These are phyloP conservation scores for Urosaurus nigricauda DNA, from an alignment of 2,797 vertebrate species.

Conservation along the genomic window DNA sequence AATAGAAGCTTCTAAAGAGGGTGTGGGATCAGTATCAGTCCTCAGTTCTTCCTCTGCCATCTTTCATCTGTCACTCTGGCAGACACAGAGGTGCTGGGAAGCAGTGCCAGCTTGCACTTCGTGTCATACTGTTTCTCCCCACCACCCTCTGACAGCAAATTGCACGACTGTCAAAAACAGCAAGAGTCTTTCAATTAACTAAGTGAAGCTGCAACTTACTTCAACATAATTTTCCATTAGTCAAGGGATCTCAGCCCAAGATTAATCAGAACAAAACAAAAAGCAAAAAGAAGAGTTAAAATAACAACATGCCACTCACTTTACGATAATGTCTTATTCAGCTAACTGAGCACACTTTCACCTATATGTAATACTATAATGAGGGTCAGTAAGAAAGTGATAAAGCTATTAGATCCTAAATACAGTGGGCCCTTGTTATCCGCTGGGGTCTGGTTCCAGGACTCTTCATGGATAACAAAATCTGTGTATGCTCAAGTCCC, in stretches of 20 bases:
- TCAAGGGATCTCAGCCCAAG: slow-evolving; percentile 32
- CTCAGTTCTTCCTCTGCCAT: slow-evolving; percentile 57
- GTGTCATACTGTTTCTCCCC: neutral
- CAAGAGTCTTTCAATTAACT: slow-evolving; percentile 39
- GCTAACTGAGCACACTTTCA: neutral
- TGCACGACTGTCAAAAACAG: slow-evolving; percentile 28
- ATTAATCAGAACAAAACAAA: neutral
- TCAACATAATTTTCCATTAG: slow-evolving; percentile 45
- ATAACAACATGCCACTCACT: slow-evolving; percentile 24
- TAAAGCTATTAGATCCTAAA: too few relatives aligned
- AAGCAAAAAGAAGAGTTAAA: neutral
- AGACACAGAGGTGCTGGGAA: slow-evolving; percentile 42
- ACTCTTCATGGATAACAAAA: too few relatives aligned
- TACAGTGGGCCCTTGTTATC: too few relatives aligned
- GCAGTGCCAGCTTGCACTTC: slow-evolving; percentile 51
- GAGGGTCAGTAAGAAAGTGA: neutral
- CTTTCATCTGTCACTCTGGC: slow-evolving; percentile 28
- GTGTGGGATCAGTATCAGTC: slow-evolving; percentile 45
- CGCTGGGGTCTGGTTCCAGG: too few relatives aligned
- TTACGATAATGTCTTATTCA: neutral
- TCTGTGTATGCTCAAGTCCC: too few relatives aligned
- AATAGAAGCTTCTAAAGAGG: slow-evolving; percentile 47
- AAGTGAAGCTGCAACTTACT: slow-evolving; percentile 52
- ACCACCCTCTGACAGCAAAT: slow-evolving; percentile 35
- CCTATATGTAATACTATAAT: slow-evolving; percentile 16